phyloP scores from a whole-genome alignment of 1,140 invertebrate species.

The Nymphalis io region DNA sequence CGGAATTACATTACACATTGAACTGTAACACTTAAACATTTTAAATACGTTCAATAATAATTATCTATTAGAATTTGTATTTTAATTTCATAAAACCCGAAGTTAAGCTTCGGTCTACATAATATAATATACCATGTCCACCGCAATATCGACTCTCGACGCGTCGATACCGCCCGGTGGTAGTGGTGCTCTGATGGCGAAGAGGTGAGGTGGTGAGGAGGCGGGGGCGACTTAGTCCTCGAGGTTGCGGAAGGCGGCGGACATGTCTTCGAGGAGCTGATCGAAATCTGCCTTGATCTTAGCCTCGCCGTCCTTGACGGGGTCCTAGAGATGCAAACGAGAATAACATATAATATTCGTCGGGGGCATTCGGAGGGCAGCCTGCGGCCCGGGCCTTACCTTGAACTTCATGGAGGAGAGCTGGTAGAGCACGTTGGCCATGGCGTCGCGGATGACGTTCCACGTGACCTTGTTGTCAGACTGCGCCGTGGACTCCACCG shows the following conservation, averaged over 20 bases:
- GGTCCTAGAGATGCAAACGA: constrained; percentile 85
- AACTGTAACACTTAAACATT: constrained; percentile 16
- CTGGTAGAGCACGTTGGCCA: constrained; percentile 98
- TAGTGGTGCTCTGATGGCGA: background rate
- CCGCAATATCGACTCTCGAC: constrained; percentile 34
- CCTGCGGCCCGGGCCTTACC: constrained; percentile 76
- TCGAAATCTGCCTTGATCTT: constrained; percentile 99
- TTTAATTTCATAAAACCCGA: background rate
- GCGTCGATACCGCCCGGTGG: constrained; percentile 19
- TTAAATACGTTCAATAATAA: background rate
- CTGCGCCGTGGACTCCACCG: constrained; percentile 98
- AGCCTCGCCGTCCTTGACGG: constrained; percentile 97
- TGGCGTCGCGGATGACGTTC: constrained; percentile 97
- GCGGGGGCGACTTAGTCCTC: constrained; percentile 90
- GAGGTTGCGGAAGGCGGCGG: constrained; percentile 98
- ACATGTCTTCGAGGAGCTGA: constrained; percentile 96
- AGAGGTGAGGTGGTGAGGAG: background rate
- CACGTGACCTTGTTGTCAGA: constrained; percentile 99
- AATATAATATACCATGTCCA: background rate
- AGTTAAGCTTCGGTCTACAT: background rate
- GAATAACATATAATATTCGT: background rate
- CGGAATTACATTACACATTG: background rate
- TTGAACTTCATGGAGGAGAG: constrained; percentile 99
- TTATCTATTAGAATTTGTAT: constrained; percentile 5
- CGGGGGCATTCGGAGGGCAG: background rate